These are phyloP conservation scores for Hybognathus amarus DNA, from an alignment of 2,797 vertebrate genomes.

Conservation along the genomic window DNA sequence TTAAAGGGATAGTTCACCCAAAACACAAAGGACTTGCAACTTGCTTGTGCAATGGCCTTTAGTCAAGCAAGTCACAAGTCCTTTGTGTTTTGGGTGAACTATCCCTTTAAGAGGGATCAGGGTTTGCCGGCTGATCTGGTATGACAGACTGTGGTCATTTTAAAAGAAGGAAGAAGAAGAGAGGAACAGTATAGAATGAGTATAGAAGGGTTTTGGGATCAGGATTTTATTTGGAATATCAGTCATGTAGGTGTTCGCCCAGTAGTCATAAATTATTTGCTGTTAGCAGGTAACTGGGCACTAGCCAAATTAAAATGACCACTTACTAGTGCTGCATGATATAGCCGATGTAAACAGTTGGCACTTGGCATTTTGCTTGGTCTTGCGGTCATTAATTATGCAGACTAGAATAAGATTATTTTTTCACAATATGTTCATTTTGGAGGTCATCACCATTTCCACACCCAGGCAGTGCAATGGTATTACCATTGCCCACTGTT, in stretches of 20 bases:
- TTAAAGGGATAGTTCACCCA: too few relatives aligned
- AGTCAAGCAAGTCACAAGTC: not conserved
- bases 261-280: not conserved
- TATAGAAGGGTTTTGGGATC: not conserved
- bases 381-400: conserved; percentile 3
- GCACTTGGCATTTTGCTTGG: not conserved
- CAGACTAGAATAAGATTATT: not conserved
- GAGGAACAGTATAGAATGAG: not conserved
- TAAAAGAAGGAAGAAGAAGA: not conserved
- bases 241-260: not conserved
- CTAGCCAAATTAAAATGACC: not conserved
- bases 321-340: not conserved
- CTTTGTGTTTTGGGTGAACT: not conserved
- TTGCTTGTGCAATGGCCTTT: not conserved
- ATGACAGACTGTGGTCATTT: conserved; percentile 15
- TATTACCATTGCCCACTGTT: conserved; percentile 46
- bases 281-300: not conserved
- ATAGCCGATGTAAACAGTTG: not conserved
- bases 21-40: too few relatives aligned
- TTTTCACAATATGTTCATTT: conserved; percentile 14
- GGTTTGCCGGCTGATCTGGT: not conserved
- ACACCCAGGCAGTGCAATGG: conserved; percentile 25
- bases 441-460: conserved; percentile 2
- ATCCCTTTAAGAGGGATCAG: not conserved
- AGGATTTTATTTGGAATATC: conserved; percentile 3